Base-by-base conservation (phyloP, 2,888 invertebrate genomes). In the Drosophila demipolita region DNA sequence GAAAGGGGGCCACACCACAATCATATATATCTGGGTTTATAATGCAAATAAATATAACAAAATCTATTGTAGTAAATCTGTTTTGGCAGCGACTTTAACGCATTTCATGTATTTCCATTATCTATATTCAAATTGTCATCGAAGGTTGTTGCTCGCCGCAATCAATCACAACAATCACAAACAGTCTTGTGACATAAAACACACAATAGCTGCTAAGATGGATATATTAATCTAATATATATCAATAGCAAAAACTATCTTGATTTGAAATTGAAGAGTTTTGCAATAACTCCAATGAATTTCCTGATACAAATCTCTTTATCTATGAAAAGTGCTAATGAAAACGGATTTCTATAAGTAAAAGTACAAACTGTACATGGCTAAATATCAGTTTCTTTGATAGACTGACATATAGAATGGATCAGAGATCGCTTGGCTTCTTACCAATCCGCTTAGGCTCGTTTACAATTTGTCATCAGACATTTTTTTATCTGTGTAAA, bases 91-190 rank as follows among this genome's bases (percentile, higher is more conserved):
- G 42, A 15, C 49, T 84, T 73, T 80, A 69, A 77, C 87, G 78
- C 83, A 86, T 78, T 81, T 83, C 83, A 83, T 67, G 73, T 66
- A 52, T 72, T 64, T 58, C 75, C 62, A 80, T 83, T 80, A 80
- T 50, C 49, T 32, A 20, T 80, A 83, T 86, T 83, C 73, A 83
- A 86, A 80, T 80, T 38, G 66, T n/a, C 48, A 42, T 40, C 73
- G 71, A 83, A 83, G 83, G 83, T 72, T 58, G 50, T 32, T 48
- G 73, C 61, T 73, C 54, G 65, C 72, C 62, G 40, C 80, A 72
- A 77, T 69, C 66, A 66, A 48, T 48, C 52, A 49, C 45, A 53
- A 75, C 59, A 66, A 68, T 61, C 26, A 66, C 53, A 73, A 61
- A 40, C 73, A 66, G 33, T 61, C 50, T 53, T 57, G 40, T 48